Evolutionary conservation across 2,888 invertebrate species (phyloP), one percentile per base, ranked within the genome.

Genomic region (Chymomyza procnemis): DNA sequence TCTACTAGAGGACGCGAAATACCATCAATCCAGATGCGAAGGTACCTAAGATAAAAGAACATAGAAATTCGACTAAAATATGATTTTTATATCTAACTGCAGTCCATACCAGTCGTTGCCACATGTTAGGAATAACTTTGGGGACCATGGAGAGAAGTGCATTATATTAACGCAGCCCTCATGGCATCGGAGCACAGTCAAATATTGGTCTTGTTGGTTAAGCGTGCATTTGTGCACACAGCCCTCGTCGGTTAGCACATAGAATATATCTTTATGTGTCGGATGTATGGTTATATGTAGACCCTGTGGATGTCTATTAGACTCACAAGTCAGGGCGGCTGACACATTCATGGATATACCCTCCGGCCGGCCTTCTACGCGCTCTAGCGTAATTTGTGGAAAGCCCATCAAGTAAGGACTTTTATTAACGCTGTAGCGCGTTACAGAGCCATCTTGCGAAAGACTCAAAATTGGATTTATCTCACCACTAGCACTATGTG

Each of bases 211-310:
- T 71, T 95, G 93, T 88, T 96, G 96, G 80, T 96, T 95, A 34
- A 94, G 95, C 0, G 97, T 96, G 87, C 97, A 97, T 86, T 93
- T 94, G 88, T 95, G 94, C 16, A 96, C 92, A 78, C 95, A 95
- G 1, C 98, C 98, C 87, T 97, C 96, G 79, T 95, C 95, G 0
- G 97, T 97, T 0, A 96, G 96, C 3, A 97, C 94, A 55, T 94
- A 92, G 88, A 97, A 97, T 14, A 94, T 91, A 73, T 93, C 93
- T 0, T 91, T 90, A 47, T 94, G 91, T 0, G 76, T 83, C 0
- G 96, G 95, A 88, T 96, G 94, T 85, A 93, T 92, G 30, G 92
- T 92, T 54, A 95, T 91, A 66, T 94, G 92, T 57, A 95, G 85
- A 0, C 93, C 94, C 0, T 94, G 94, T 0, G 95, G 93, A 84